Conservation (phyloP, 2,888 invertebrate species). For the Macrostomum cliftonense region DNA sequence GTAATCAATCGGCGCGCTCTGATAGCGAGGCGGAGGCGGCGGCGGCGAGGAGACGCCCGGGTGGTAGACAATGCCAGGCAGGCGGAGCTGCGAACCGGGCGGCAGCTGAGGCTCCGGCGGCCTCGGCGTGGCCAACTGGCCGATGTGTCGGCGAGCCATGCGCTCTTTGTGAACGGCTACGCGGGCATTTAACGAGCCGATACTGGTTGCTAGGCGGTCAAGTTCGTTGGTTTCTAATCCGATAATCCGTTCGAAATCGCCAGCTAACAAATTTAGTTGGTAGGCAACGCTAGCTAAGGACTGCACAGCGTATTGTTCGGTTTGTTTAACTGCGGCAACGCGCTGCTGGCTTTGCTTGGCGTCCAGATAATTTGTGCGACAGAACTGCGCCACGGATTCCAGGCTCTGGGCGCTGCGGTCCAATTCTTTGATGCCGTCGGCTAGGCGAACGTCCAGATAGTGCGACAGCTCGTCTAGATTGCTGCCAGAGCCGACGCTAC, state of each 20-base stretch:
- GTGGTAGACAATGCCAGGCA: too few relatives aligned
- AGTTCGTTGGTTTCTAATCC: conserved; percentile 81
- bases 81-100: too few relatives aligned
- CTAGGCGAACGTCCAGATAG: too few relatives aligned
- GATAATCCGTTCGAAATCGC: conserved; percentile 77
- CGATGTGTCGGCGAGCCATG: conserved; percentile 87
- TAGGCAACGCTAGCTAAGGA: conserved; percentile 95
- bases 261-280: conserved; percentile 89
- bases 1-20: conserved; percentile 80
- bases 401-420: too few relatives aligned
- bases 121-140: conserved; percentile 53
- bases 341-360: too few relatives aligned
- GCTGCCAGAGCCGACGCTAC: too few relatives aligned
- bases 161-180: conserved; percentile 79
- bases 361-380: too few relatives aligned
- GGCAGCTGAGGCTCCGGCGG: too few relatives aligned
- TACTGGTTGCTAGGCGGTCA: conserved; percentile 21
- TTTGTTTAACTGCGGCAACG: conserved; percentile 63
- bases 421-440: too few relatives aligned
- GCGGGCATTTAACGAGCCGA: too few relatives aligned
- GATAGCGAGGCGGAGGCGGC: conserved; percentile 88
- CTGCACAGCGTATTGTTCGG: conserved; percentile 93
- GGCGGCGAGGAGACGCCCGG: conserved; percentile 48
- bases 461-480: too few relatives aligned
- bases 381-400: too few relatives aligned